phyloP scores from a whole-genome alignment of 2,888 invertebrate species.

The Tetranychus piercei region DNA sequence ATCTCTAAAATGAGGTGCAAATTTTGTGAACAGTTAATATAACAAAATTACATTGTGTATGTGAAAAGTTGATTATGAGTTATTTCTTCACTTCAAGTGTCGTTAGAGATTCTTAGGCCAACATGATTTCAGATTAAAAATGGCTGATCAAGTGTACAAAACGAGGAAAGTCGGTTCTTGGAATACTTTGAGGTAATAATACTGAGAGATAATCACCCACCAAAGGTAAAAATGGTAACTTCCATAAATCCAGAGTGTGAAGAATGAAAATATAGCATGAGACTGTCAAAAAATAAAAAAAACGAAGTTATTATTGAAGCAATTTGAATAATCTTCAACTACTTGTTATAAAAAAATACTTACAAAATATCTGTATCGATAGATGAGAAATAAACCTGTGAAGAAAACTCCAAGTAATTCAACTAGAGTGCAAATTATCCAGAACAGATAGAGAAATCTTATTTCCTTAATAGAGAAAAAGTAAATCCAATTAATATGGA shows the following conservation, averaged over 20 bases:
- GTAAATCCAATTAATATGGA: background rate
- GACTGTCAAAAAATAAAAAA: conserved; percentile 4
- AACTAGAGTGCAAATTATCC: conserved; percentile 17
- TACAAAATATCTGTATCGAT: conserved; percentile 21
- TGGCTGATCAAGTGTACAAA: conserved; percentile 29
- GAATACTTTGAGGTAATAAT: conserved; percentile 20
- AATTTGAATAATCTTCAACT: background rate
- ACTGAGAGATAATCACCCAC: conserved; percentile 20
- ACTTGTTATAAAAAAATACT: conserved; percentile 7
- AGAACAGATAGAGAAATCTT: conserved; percentile 21
- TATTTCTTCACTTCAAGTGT: no score
- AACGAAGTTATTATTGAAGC: background rate
- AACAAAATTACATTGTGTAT: conserved; percentile 37
- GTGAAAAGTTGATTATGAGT: no score
- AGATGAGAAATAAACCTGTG: conserved; percentile 19
- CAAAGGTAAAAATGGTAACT: conserved; percentile 20
- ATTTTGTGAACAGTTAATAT: conserved; percentile 43
- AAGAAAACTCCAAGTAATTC: conserved; percentile 18
- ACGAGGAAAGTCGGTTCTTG: conserved; percentile 23
- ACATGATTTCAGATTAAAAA: conserved; percentile 45
- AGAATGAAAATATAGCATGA: conserved; percentile 19
- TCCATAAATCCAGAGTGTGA: conserved; percentile 15
- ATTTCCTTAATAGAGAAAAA: conserved; percentile 14
- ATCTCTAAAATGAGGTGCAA: conserved; percentile 51
- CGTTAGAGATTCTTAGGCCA: conserved; percentile 31